Evolutionary conservation across 2,888 invertebrate species (phyloP).

Genomic region (Pollenia griseotomentosa): DNA sequence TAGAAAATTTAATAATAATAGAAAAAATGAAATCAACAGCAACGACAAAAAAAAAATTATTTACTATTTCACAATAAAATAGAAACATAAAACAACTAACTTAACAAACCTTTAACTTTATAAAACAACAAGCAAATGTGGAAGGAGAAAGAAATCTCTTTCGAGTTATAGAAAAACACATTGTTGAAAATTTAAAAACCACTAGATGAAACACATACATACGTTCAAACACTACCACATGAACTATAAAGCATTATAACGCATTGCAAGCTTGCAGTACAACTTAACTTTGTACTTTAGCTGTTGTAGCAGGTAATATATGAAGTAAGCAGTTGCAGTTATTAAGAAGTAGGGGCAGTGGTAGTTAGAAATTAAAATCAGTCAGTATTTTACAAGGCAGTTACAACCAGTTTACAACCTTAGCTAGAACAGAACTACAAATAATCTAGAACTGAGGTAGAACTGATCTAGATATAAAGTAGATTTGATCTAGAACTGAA

Average conservation of each 20-base stretch:
- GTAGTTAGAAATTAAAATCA: constrained; percentile 32
- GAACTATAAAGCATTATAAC: neutral
- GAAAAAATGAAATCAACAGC: constrained; percentile 15
- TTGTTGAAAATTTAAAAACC: constrained; percentile 41
- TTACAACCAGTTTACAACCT: neutral
- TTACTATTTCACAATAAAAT: neutral
- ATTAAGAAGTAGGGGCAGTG: neutral
- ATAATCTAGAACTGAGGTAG: too few relatives aligned
- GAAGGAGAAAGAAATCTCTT: neutral
- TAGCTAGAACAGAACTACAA: neutral
- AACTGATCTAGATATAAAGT: too few relatives aligned
- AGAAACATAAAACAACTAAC: constrained; percentile 39
- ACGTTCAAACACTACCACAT: neutral
- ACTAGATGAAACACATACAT: constrained; percentile 33
- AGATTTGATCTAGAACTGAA: too few relatives aligned
- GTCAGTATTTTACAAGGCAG: neutral
- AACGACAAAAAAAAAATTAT: constrained; percentile 2
- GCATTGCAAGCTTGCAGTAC: constrained; percentile 16
- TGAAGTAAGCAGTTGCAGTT: constrained; percentile 51
- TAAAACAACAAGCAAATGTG: constrained; percentile 33
- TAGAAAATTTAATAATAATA: constrained; percentile 66
- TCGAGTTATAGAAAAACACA: constrained; percentile 21
- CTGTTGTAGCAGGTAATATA: constrained; percentile 51
- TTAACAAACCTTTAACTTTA: constrained; percentile 39
- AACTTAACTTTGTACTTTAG: neutral